These are phyloP conservation scores for Ceramica pisi DNA, from an alignment of 2,888 invertebrate species.

Conservation along the genomic window DNA sequence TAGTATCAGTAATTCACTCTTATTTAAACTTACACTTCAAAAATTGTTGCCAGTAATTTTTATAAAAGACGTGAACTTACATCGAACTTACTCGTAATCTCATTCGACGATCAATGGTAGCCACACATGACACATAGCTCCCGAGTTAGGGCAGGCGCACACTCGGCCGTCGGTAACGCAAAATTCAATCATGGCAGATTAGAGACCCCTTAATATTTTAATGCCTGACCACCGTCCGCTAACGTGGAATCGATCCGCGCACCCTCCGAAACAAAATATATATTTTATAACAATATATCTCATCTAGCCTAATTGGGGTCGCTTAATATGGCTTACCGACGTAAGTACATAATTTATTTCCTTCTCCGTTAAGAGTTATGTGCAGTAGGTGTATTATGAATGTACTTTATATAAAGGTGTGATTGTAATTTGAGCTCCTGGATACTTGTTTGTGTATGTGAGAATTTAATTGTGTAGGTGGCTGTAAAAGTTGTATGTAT, in stretches of 20 bases:
- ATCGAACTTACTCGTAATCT: background rate
- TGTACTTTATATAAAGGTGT: constrained; percentile 70
- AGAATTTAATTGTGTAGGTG: constrained; percentile 33
- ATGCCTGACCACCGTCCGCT: constrained; percentile 89
- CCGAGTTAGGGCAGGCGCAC: constrained; percentile 78
- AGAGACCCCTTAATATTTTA: constrained; percentile 89
- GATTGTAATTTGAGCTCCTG: constrained; percentile 70
- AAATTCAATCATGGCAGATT: constrained; percentile 90
- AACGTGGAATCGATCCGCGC: constrained; percentile 85
- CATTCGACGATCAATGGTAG: constrained; percentile 71
- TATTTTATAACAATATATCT: constrained; percentile 87
- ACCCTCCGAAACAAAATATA: constrained; percentile 83
- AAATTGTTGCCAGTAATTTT: background rate
- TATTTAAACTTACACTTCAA: background rate
- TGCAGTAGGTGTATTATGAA: constrained; percentile 72
- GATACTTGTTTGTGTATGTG: constrained; percentile 54
- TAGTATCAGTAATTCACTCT: no score
- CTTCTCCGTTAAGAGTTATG: constrained; percentile 81
- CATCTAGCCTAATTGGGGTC: constrained; percentile 90
- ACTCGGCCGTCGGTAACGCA: constrained; percentile 82
- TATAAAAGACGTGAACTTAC: background rate
- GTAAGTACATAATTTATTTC: constrained; percentile 90
- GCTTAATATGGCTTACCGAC: constrained; percentile 90
- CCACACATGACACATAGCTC: constrained; percentile 74
- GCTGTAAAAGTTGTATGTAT: constrained; percentile 12